Base-by-base conservation (phyloP, 2,888 invertebrate species). In the Drosophila acutilabella region DNA sequence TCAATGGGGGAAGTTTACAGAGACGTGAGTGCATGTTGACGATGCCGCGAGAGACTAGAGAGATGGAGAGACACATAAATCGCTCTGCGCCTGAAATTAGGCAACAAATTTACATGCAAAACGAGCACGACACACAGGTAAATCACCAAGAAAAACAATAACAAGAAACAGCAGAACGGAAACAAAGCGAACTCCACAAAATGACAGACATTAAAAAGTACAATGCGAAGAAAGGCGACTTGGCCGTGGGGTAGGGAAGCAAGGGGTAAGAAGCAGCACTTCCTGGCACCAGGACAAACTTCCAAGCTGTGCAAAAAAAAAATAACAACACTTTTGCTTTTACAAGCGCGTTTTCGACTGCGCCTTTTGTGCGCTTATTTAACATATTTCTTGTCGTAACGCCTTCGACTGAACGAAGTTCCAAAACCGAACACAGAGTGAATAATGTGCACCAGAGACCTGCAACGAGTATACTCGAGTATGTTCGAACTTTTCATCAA, bases 401-500 rank as follows among this genome's bases (percentile, higher is more conserved):
- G 57, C 61, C 61, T 70, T 58, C n/a, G 36, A 38, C 23, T 26
- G 20, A 64, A 54, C 42, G 67, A 71, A 68, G 47, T 10, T 13
- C 23, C n/a, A 16, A 23, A 8, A 40, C 20, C 16, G 14, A 16
- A 45, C 16, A 54, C 56, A 56, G 68, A 74, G 80, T 91, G 90
- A 90, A 86, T 91, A 88, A 90, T 91, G 90, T 83, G 76, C 70
- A 80, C 81, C n/a, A n/a, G n/a, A n/a, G n/a, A n/a, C n/a, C n/a
- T n/a, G n/a, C n/a, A n/a, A n/a, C n/a, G n/a, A n/a, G n/a, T n/a
- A n/a, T n/a, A n/a, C n/a, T n/a, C n/a, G n/a, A n/a, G n/a, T n/a
- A n/a, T n/a, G n/a, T n/a, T n/a, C n/a, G n/a, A n/a, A n/a, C n/a
- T n/a, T n/a, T n/a, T n/a, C n/a, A n/a, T n/a, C n/a, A n/a, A n/a